A percentile compares a stretch with the other conserved stretches of the same genome.
These are phyloP conservation scores for Paratilapia polleni DNA, from an alignment of 2,113 vertebrate genomes.

Conservation along the genomic window DNA sequence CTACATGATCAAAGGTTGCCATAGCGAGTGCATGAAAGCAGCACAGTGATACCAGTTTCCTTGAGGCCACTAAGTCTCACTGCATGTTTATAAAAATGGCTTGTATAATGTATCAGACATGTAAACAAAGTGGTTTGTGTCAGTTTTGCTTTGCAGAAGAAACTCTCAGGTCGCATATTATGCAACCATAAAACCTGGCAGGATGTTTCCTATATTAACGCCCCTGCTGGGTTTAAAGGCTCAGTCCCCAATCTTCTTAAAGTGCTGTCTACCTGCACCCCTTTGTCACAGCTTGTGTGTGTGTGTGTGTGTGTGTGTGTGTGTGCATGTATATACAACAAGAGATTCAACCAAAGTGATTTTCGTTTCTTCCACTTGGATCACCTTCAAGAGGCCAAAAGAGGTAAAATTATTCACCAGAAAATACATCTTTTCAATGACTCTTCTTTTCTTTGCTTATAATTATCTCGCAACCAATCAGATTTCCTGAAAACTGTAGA, in stretches of 20 bases:
- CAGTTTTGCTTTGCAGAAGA: neutral
- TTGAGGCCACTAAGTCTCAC: neutral
- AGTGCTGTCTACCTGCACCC: neutral
- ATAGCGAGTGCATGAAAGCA: slow-evolving; percentile 69
- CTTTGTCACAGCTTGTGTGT: neutral
- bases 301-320: too few relatives aligned
- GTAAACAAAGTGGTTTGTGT: neutral
- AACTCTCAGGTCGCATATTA: neutral
- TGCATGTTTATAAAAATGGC: neutral
- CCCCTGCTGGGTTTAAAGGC: neutral
- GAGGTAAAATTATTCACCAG: neutral
- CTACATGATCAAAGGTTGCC: slow-evolving; percentile 68
- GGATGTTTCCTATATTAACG: neutral
- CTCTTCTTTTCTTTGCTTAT: neutral
- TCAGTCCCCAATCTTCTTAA: neutral
- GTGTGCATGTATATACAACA: neutral
- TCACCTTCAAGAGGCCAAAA: rapidly evolving
- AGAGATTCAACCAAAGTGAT: neutral
- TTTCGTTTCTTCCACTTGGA: neutral
- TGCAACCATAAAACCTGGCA: neutral
- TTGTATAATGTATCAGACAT: neutral
- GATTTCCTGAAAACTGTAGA: neutral
- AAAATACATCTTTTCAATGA: neutral
- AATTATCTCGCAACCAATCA: rapidly evolving
- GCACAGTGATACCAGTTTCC: neutral